A percentile compares a stretch with the other conserved stretches of the same genome.
phyloP scores from a whole-genome alignment of 2,797 vertebrate genomes.

The Macroramphosus scolopax region DNA sequence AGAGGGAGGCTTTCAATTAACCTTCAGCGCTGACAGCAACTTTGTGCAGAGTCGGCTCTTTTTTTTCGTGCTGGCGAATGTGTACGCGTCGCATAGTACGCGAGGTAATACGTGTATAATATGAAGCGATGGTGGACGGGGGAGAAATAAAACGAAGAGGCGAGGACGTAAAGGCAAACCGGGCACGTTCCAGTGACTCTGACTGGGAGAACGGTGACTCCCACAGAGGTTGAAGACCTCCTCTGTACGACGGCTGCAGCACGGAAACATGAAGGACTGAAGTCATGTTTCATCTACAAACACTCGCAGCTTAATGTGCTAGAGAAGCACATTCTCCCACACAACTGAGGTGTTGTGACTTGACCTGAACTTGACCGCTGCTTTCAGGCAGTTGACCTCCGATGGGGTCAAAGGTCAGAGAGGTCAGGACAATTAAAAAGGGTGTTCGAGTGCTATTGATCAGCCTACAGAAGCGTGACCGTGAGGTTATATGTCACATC shows the following conservation, averaged over 20 bases:
- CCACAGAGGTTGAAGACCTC: constrained; percentile 54
- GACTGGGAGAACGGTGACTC: constrained; percentile 55
- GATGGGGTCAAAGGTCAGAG: too few relatives aligned
- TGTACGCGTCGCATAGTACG: constrained; percentile 36
- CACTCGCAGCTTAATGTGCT: not conserved
- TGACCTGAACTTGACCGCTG: not conserved
- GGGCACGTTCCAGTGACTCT: constrained; percentile 57
- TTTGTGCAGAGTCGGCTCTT: constrained; percentile 28
- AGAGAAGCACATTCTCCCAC: not conserved
- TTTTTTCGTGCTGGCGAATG: constrained; percentile 22
- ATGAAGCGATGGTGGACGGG: constrained; percentile 24
- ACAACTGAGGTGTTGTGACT: not conserved
- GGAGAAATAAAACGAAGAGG: constrained; percentile 11
- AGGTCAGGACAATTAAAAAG: too few relatives aligned
- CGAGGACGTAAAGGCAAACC: constrained; percentile 23
- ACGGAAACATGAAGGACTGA: constrained; percentile 27
- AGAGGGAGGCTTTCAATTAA: constrained; percentile 60
- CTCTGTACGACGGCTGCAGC: constrained; percentile 38
- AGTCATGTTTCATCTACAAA: constrained; percentile 9
- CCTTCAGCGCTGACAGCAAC: constrained; percentile 45
- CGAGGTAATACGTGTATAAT: constrained; percentile 38
- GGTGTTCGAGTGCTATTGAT: too few relatives aligned
- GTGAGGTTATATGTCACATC: too few relatives aligned
- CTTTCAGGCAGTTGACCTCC: not conserved
- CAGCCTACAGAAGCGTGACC: too few relatives aligned